These are phyloP conservation scores for Ommatoiulus sabulosus DNA, from an alignment of 2,888 invertebrate genomes.

Conservation along the genomic window DNA sequence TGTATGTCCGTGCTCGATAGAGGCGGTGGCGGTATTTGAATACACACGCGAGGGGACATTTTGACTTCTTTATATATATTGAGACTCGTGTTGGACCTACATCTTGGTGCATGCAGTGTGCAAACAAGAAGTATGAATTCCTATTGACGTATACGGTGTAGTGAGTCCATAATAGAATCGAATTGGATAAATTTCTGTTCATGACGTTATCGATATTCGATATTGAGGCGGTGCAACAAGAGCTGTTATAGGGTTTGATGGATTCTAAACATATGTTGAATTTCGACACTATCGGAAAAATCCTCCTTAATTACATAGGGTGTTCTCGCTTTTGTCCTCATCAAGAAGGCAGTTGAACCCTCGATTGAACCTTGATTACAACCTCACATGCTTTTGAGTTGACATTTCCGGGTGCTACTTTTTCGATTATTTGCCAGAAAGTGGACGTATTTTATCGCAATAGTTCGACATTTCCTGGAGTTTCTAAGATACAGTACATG, in stretches of 20 bases:
- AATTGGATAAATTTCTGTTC: neutral
- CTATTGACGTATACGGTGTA: neutral
- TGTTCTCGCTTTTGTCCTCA: neutral
- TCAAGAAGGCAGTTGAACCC: neutral
- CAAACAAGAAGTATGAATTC: neutral
- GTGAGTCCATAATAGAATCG: neutral
- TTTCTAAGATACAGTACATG: no score
- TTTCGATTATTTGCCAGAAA: no score
- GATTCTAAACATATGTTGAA: neutral
- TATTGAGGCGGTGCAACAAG: conserved; percentile 3
- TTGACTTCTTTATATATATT: neutral
- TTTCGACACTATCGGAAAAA: neutral
- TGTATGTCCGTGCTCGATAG: neutral
- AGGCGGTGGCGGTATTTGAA: neutral
- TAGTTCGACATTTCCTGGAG: no score
- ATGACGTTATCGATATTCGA: conserved; percentile 27
- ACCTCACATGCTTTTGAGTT: neutral
- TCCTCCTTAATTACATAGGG: neutral
- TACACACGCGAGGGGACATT: neutral
- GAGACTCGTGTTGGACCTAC: neutral
- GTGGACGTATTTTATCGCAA: no score
- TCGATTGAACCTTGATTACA: neutral
- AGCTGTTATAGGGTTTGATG: neutral
- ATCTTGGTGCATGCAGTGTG: neutral
- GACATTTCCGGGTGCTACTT: neutral